Evolutionary conservation across 1,140 invertebrate species (phyloP).

Genomic region (Colletes gigas): DNA sequence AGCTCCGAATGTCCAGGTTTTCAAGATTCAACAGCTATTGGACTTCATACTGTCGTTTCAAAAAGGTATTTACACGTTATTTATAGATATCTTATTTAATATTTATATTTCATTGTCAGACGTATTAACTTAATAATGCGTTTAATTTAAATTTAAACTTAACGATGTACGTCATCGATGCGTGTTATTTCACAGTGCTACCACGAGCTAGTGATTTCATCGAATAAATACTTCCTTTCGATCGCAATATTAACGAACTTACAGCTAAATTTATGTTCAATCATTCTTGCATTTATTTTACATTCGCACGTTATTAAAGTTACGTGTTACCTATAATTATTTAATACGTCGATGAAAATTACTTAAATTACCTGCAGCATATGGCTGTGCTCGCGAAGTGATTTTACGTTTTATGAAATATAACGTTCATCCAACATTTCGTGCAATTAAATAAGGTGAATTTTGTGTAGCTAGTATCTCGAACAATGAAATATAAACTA

Average conservation of each 20-base stretch:
- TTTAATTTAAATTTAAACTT: constrained; percentile 32
- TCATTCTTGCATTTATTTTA: background rate
- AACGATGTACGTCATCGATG: background rate
- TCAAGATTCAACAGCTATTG: constrained; percentile 16
- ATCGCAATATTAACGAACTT: background rate
- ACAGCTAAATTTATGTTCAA: background rate
- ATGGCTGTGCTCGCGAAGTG: background rate
- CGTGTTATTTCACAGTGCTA: constrained; percentile 27
- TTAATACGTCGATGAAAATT: background rate
- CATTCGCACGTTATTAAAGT: background rate
- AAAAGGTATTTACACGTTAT: constrained; percentile 38
- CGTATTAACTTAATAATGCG: background rate
- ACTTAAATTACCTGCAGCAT: background rate
- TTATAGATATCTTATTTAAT: background rate
- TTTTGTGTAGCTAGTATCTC: background rate
- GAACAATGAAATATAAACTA: background rate
- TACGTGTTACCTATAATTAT: background rate
- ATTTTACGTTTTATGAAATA: background rate
- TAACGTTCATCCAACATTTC: background rate
- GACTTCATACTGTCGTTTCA: constrained; percentile 12
- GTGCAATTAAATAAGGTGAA: background rate
- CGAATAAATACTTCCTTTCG: background rate
- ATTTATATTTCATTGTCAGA: background rate
- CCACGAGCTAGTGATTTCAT: constrained; percentile 28
- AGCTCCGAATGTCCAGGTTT: constrained; percentile 14